Evolutionary conservation across 2,797 vertebrate genomes (phyloP).

Genomic region (Neosilurus mollespiculum): DNA sequence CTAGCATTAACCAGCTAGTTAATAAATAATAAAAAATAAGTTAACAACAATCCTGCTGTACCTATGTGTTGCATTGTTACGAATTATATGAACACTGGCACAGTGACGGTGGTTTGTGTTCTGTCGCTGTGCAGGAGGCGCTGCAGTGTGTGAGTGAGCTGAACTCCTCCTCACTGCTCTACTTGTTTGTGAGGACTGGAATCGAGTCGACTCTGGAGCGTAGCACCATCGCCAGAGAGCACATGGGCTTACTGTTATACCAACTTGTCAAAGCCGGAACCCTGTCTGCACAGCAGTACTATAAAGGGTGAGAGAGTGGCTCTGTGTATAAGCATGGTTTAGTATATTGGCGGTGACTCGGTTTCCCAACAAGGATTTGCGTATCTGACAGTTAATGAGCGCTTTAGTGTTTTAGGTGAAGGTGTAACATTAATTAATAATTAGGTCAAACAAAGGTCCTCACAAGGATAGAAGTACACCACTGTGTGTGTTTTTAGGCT

Average conservation of each 20-base stretch:
- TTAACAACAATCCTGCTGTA: background rate
- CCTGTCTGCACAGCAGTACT: slow-evolving; percentile 85
- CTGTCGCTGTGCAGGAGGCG: slow-evolving; percentile 79
- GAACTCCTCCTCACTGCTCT: slow-evolving; percentile 82
- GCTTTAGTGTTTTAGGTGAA: background rate
- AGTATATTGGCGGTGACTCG: background rate
- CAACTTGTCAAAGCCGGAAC: slow-evolving; percentile 82
- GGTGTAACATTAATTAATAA: background rate
- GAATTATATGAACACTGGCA: background rate
- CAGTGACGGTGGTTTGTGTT: background rate
- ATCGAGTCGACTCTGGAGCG: slow-evolving; percentile 93
- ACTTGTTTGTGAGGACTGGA: slow-evolving; percentile 88
- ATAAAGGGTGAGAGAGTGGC: slow-evolving; percentile 80
- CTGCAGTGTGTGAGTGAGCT: slow-evolving; percentile 92
- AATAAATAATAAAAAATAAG: too few species aligned
- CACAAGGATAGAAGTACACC: background rate
- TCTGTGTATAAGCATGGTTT: background rate
- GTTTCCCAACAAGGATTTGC: background rate
- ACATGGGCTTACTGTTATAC: slow-evolving; percentile 85
- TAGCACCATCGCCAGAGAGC: slow-evolving; percentile 88
- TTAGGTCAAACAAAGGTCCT: background rate
- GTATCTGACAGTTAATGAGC: background rate
- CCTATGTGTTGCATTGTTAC: background rate
- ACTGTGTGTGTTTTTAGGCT: slow-evolving; percentile 70
- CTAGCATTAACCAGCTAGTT: background rate